Conservation (phyloP, 2,113 vertebrate genomes). For the Paraplagusia blochii region DNA sequence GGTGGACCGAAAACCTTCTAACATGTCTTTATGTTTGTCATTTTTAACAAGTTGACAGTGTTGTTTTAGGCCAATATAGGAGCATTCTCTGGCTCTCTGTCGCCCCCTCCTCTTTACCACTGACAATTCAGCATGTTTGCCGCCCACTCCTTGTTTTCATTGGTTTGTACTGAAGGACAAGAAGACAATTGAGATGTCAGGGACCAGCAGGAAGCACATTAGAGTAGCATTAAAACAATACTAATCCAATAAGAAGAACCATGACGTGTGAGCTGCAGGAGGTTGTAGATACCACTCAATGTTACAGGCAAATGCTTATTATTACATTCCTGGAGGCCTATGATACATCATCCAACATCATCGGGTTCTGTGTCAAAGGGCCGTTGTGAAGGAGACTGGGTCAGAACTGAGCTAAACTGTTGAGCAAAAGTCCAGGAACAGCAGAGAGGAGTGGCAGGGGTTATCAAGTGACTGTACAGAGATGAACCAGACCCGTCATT, state of each 20-base stretch:
- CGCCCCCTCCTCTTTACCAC: conserved; percentile 6
- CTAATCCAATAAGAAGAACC: not conserved
- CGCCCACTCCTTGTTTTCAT: not conserved
- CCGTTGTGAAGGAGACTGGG: conserved; percentile 38
- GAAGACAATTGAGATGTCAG: not conserved
- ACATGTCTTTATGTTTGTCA: not conserved
- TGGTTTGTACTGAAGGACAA: conserved; percentile 22
- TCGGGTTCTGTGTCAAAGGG: conserved; percentile 29
- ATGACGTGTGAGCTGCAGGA: conserved; percentile 9
- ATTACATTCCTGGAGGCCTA: conserved; percentile 47
- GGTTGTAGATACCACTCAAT: conserved; percentile 36
- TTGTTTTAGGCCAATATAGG: conserved; percentile 32
- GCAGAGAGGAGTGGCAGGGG: conserved; percentile 13
- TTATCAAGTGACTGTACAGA: conserved; percentile 26
- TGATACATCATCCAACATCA: conserved; percentile 47
- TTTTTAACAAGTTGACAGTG: conserved; percentile 2
- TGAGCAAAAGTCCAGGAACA: conserved; percentile 5
- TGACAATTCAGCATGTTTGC: conserved; percentile 11
- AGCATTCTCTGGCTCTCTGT: conserved; percentile 1
- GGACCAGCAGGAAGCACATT: conserved; percentile 14
- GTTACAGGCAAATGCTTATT: conserved; percentile 32
- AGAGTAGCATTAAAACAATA: conserved; percentile 8
- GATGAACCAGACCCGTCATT: conserved; percentile 11
- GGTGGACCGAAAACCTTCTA: no score
- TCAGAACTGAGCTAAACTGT: conserved; percentile 32